Conservation (phyloP, 2,888 invertebrate species). For the Melanophora roralis region DNA sequence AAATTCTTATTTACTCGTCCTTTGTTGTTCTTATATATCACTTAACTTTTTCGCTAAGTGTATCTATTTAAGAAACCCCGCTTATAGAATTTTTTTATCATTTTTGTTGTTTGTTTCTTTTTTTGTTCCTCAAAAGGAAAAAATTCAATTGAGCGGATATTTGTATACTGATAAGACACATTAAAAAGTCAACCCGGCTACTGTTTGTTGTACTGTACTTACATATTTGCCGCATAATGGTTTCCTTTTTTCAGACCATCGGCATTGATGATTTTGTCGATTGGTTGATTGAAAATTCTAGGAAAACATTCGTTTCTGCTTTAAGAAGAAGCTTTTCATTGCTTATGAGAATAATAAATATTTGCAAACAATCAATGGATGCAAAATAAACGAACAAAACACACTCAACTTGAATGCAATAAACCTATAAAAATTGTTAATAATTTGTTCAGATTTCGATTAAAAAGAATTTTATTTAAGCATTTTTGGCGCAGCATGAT, state of each 20-base stretch:
- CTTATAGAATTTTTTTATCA: slow-evolving; percentile 5
- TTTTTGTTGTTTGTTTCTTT: slow-evolving; percentile 3
- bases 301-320: slow-evolving; percentile 55
- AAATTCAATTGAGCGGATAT: slow-evolving; percentile 62
- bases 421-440: slow-evolving; percentile 7
- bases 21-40: no score
- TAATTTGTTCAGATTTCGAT: slow-evolving; percentile 54
- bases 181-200: slow-evolving; percentile 62
- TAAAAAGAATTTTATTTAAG: slow-evolving; percentile 40
- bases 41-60: slow-evolving; percentile 10
- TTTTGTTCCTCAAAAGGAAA: slow-evolving; percentile 24
- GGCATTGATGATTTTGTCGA: slow-evolving; percentile 61
- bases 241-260: slow-evolving; percentile 35
- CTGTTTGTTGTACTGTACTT: slow-evolving; percentile 45
- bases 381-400: slow-evolving; percentile 33
- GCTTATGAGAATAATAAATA: slow-evolving; percentile 62
- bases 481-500: slow-evolving; percentile 20
- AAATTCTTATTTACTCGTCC: no score
- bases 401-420: not conserved
- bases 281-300: slow-evolving; percentile 61
- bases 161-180: slow-evolving; percentile 61
- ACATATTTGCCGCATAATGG: slow-evolving; percentile 53
- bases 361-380: slow-evolving; percentile 54
- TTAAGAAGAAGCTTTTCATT: slow-evolving; percentile 55
- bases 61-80: slow-evolving; percentile 21